A percentile compares a stretch with the other conserved stretches of the same genome.
These are phyloP conservation scores for Dolomedes plantarius DNA, from an alignment of 2,888 invertebrate species.

Conservation along the genomic window DNA sequence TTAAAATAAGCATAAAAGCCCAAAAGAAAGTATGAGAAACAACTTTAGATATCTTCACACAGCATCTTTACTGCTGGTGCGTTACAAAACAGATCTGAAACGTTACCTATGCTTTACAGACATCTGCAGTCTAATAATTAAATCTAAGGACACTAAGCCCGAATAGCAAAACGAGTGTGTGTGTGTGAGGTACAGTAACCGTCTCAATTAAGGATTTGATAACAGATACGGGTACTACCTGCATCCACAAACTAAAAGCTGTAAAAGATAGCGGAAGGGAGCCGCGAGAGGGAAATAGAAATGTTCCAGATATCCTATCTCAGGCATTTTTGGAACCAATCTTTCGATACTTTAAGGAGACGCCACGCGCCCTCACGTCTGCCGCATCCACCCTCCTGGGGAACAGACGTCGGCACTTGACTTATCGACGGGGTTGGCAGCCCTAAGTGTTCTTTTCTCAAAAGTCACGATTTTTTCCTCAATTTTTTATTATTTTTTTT, in stretches of 20 bases:
- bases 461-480: not conserved
- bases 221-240: not conserved
- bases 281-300: no score
- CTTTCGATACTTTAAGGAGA: not conserved
- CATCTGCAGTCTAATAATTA: no score
- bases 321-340: not conserved
- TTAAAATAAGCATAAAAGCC: no score
- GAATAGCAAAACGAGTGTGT: no score
- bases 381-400: not conserved
- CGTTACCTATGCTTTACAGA: no score
- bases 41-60: no score
- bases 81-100: no score
- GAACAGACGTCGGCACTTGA: slow-evolving; percentile 12
- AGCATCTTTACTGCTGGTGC: no score
- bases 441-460: not conserved
- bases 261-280: not conserved
- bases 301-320: slow-evolving; percentile 9
- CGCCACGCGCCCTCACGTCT: not conserved
- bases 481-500: no score
- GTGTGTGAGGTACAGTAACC: no score
- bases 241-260: not conserved
- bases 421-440: slow-evolving; percentile 1
- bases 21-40: no score
- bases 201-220: not conserved
- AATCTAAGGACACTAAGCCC: no score